Evolutionary conservation across 2,113 vertebrate genomes (phyloP).

Genomic region (Gobius niger): DNA sequence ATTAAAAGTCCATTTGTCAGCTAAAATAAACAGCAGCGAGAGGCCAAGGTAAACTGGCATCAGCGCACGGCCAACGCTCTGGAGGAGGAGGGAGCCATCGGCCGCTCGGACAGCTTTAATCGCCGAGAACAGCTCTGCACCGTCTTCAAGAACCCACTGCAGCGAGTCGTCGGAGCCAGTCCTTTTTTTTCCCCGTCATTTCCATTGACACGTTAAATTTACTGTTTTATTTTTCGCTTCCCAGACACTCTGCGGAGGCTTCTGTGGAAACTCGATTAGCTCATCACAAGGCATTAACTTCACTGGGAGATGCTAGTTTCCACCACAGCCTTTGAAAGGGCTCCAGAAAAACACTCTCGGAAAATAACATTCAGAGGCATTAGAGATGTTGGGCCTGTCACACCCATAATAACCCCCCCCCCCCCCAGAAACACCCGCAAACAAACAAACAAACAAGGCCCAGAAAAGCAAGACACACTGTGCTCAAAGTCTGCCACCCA

Average conservation of each 20-base stretch:
- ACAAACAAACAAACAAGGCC: constrained; percentile 47
- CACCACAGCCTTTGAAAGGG: constrained; percentile 9
- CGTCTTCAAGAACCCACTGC: background rate
- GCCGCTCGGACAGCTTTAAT: constrained; percentile 35
- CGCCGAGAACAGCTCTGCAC: constrained; percentile 23
- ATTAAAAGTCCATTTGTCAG: background rate
- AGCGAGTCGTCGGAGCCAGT: background rate
- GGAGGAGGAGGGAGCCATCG: background rate
- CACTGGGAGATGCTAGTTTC: constrained; percentile 8
- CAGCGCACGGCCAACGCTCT: background rate
- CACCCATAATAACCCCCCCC: constrained; percentile 8
- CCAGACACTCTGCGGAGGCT: constrained; percentile 4
- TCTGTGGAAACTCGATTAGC: constrained; percentile 17
- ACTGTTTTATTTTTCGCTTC: constrained; percentile 15
- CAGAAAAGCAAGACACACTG: constrained; percentile 18
- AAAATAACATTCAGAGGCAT: background rate
- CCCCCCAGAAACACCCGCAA: constrained; percentile 27
- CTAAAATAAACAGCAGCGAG: background rate
- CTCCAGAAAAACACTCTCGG: constrained; percentile 1
- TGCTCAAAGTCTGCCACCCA: constrained; percentile 14
- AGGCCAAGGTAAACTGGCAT: constrained; percentile 1
- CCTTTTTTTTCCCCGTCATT: background rate
- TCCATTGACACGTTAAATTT: constrained; percentile 18
- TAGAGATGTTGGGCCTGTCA: constrained; percentile 2
- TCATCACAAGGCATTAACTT: constrained; percentile 8